Evolutionary conservation across 2,113 vertebrate genomes (phyloP), one percentile per base, ranked within the genome.

Genomic region (Ovibos moschatus): DNA sequence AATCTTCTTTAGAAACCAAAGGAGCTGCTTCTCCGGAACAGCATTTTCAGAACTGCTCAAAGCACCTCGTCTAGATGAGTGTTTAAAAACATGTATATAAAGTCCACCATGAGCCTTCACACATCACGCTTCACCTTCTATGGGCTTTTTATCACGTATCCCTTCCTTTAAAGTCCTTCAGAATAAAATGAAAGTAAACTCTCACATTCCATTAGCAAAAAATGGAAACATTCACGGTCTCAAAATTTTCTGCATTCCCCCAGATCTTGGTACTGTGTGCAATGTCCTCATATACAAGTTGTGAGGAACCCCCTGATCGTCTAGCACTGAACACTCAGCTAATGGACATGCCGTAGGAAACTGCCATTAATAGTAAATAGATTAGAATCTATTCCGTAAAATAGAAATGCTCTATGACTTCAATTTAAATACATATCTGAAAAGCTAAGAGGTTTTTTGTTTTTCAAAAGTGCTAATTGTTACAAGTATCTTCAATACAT

Each of bases 381-480:
- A 98, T 98, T 98, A 99, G 99, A 99, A 98, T 98, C 98, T 97
- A 98, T 98, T 98, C 98, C 98, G 99, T 98, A 99, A 99, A 99
- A 99, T 99, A 99, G 97, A 97, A 97, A 98, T 84, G 97, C 98
- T 98, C 98, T 98, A 96, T 98, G 98, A 98, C 96, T 98, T 98
- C 97, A 96, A 98, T 99, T 99, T 99, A 99, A 98, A 98, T 99
- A 99, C 97, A 96, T 83, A 95, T 99, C 98, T 98, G 98, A 96
- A 99, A 99, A 99, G 98, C 98, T 98, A 98, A 98, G 96, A 98
- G 98, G 98, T 98, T 98, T 98, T 94, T 97, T 91, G 87, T 95
- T 95, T 98, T 99, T 98, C 95, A 98, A 99, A 99, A 99, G 99
- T 99, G 99, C 99, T 99, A 98, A 98, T 98, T 98, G 98, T 98